Percentiles rank a stretch among this genome's conserved stretches.
Evolutionary conservation across 2,888 invertebrate species (phyloP).

Genomic region (Dysmachus trigonus): DNA sequence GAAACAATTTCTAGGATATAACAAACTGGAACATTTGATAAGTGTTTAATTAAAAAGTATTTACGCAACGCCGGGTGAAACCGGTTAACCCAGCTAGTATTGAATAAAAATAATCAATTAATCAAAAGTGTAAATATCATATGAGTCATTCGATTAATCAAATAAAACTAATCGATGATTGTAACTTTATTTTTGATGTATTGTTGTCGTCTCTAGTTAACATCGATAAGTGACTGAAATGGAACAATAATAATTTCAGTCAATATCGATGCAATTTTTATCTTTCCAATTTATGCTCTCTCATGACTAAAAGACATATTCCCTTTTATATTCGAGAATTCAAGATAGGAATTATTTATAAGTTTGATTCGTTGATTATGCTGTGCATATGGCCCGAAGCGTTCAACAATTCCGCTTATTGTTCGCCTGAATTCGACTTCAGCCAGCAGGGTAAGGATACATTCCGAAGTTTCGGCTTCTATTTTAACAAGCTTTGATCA

Average conservation of each 20-base stretch:
- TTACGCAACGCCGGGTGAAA: too few relatives aligned
- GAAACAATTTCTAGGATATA: too few relatives aligned
- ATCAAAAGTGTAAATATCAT: too few relatives aligned
- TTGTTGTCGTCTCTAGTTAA: too few relatives aligned
- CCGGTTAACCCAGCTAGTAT: too few relatives aligned
- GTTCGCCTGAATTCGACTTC: neutral
- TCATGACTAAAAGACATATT: neutral
- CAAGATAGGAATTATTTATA: neutral
- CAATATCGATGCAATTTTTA: neutral
- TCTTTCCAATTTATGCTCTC: neutral
- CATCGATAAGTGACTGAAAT: neutral
- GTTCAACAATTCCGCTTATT: neutral
- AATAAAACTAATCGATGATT: too few relatives aligned
- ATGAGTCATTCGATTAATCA: too few relatives aligned
- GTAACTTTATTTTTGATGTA: too few relatives aligned
- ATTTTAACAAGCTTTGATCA: neutral
- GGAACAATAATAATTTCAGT: neutral
- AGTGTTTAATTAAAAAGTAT: too few relatives aligned
- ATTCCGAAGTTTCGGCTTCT: neutral
- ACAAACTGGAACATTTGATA: too few relatives aligned
- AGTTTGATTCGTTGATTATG: neutral
- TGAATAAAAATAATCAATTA: too few relatives aligned
- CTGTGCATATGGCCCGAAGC: neutral
- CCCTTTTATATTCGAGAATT: neutral
- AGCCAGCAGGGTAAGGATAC: neutral